Evolutionary conservation across 1,140 invertebrate genomes (phyloP), one percentile per base, ranked within the genome.

Genomic region (Nymphalis io): DNA sequence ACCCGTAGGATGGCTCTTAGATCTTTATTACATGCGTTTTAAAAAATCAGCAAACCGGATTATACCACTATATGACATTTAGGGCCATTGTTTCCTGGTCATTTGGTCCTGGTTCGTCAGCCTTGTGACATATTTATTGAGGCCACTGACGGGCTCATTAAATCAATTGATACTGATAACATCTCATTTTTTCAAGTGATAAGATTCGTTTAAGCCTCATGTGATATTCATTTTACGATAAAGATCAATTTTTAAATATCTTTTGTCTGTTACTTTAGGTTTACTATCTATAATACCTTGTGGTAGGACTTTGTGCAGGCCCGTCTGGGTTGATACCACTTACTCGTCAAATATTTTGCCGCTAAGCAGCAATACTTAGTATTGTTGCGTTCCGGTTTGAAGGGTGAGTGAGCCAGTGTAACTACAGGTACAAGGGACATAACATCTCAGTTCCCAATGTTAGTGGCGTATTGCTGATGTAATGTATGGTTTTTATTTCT

Each of bases 11-110:
- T 83, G 78, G 76, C 79, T 76, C 85, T 86, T 90, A 91, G 87
- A 89, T 91, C 89, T 91, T 87, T 90, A 91, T 91, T 91, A 89
- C 81, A 89, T 88, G 82, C 79, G 80, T 78, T 72, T 78, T 70
- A 76, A 75, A 73, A 80, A 53, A 62, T 69, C 68, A 73, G 63
- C 70, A 57, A 68, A 21, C 70, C 67, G 60, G 71, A 33, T 78
- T 73, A 77, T 78, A 75, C 75, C 72, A 65, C 68, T 73, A 83
- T 79, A 78, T 75, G 76, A 81, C 80, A 79, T 88, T 84, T 81
- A 85, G 79, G 77, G 77, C 87, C 76, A 88, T 87, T 88, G 85
- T 88, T 78, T 83, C 58, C 69, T 70, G 64, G 23, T 64, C 59
- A 62, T 62, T 60, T 64, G 60, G 77, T 78, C 79, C 77, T 51